Conservation (phyloP, 2,797 vertebrate genomes). For the Pteropus rufus region DNA sequence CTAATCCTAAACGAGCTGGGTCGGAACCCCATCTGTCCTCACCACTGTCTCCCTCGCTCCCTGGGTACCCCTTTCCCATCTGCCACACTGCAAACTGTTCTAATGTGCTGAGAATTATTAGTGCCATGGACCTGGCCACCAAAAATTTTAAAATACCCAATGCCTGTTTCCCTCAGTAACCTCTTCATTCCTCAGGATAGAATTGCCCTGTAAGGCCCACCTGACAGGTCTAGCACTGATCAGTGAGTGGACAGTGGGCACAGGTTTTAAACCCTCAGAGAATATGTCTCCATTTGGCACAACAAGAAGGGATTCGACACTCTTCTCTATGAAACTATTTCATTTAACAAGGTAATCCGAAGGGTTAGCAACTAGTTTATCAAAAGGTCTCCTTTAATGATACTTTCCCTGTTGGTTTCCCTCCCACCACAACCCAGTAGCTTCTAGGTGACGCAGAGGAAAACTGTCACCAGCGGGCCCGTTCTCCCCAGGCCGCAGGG, state of each 20-base stretch:
- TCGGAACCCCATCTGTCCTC: background rate
- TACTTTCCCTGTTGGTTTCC: too few relatives aligned
- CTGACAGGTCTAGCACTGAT: background rate
- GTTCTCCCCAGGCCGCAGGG: fast-evolving
- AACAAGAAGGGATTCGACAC: background rate
- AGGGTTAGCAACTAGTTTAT: background rate
- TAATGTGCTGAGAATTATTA: background rate
- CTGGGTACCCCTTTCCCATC: background rate
- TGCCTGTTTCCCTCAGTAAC: background rate
- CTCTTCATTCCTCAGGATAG: background rate
- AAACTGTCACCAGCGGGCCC: fast-evolving
- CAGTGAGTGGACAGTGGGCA: background rate
- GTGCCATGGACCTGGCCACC: background rate
- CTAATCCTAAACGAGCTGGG: background rate
- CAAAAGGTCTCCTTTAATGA: background rate
- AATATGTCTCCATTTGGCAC: background rate
- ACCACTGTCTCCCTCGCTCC: background rate
- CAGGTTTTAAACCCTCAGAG: background rate
- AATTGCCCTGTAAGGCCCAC: background rate
- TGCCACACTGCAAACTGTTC: background rate
- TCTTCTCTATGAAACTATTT: background rate
- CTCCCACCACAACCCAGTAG: background rate
- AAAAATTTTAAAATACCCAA: background rate
- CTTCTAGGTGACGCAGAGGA: background rate
- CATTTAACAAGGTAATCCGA: background rate